A percentile compares a stretch with the other conserved stretches of the same genome.
Conservation (phyloP, 2,113 vertebrate species). For the Embiotoca jacksoni region DNA sequence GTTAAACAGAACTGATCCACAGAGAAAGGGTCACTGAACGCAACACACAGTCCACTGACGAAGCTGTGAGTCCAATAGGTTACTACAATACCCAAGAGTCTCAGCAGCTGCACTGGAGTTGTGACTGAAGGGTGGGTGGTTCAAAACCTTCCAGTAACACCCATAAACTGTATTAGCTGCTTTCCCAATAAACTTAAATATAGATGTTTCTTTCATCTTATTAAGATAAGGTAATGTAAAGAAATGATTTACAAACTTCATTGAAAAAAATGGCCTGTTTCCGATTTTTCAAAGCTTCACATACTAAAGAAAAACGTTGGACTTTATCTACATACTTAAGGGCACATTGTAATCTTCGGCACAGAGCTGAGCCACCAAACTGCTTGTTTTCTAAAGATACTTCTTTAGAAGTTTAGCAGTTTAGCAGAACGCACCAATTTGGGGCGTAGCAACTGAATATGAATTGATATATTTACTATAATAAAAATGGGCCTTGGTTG, state of each 20-base stretch:
- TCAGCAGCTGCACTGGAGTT: no score
- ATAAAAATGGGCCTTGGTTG: rapidly evolving
- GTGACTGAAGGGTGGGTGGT: not conserved
- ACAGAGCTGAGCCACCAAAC: not conserved
- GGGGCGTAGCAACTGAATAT: not conserved
- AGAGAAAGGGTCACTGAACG: no score
- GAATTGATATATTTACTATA: not conserved
- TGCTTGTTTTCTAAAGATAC: not conserved
- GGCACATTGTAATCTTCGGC: not conserved
- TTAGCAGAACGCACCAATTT: not conserved
- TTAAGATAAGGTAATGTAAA: not conserved
- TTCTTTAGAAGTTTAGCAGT: not conserved
- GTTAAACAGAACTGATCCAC: not conserved
- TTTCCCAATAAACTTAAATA: not conserved
- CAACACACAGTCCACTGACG: no score
- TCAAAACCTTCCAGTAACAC: not conserved
- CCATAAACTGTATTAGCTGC: no score
- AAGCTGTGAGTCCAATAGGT: no score
- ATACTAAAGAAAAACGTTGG: rapidly evolving
- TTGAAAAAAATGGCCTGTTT: not conserved
- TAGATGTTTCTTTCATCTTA: not conserved
- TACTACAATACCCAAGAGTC: no score
- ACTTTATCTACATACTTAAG: rapidly evolving
- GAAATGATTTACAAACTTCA: not conserved
- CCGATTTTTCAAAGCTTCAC: rapidly evolving